Evolutionary conservation across 2,888 invertebrate species (phyloP), one percentile per base, ranked within the genome.

Genomic region (Agrochola circellaris): DNA sequence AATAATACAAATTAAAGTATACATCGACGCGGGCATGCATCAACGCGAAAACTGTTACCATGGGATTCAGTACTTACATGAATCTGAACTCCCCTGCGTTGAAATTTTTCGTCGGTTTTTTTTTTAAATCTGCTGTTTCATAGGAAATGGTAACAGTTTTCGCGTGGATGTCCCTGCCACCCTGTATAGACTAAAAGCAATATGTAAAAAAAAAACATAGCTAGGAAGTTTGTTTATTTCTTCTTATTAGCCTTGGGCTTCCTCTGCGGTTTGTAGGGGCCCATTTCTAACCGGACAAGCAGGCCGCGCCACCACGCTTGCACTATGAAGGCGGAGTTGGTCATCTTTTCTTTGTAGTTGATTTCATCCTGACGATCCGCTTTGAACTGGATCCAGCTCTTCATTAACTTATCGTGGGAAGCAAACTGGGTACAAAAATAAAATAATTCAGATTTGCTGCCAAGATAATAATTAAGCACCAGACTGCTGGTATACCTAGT

Each of bases 271-370:
- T 76, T 86, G 34, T 68, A 89, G 1, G 88, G 89, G 0, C 89
- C 89, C 0, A 88, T 23, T 72, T 78, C 1, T 13, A 82, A 72
- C 0, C 88, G 77, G 0, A 88, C 88, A 7, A 89, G 82, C 0
- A 88, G 38, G 1, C 89, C 88, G 26, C 96, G 94, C 96, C 96
- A 96, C 96, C 96, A 96, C 1, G 96, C 94, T 85, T 96, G 96
- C 23, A 96, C 95, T 0, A 84, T 88, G 6, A 93, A 88, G 0
- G 96, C 96, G 0, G 95, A 93, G 0, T 91, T 92, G 3, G 83
- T 93, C 96, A 96, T 96, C 81, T 91, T 93, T 56, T 93, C 90
- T 3, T 84, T 87, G 79, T 95, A 95, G 17, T 76, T 67, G 0
- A 92, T 91, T 3, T 88, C 91, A 23, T 89, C 93, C 77, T 94